These are phyloP conservation scores for Oncopodura yosiiana DNA, from an alignment of 1,140 invertebrate genomes.

Conservation along the genomic window DNA sequence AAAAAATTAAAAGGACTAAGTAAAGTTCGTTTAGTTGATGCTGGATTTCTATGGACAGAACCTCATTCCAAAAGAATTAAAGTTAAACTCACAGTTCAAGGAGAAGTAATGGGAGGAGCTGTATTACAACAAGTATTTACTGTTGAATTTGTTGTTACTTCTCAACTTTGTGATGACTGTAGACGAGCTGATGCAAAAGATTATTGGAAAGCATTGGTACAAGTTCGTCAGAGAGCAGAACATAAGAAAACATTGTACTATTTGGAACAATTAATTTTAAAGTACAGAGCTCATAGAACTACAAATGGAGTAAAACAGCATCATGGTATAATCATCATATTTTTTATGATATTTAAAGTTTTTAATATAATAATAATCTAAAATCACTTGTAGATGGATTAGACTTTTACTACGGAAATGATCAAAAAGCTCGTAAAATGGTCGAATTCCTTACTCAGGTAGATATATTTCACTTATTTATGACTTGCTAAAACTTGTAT, in stretches of 20 bases:
- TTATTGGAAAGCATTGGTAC: slow-evolving; percentile 87
- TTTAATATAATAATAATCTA: not conserved
- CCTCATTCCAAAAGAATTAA: slow-evolving; percentile 97
- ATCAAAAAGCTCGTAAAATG: slow-evolving; percentile 87
- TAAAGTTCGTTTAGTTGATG: slow-evolving; percentile 84
- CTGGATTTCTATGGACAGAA: slow-evolving; percentile 97
- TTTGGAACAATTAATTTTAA: slow-evolving; percentile 93
- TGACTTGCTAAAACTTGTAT: too few species aligned
- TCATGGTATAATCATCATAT: slow-evolving; percentile 52
- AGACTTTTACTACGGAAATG: slow-evolving; percentile 88
- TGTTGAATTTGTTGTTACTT: slow-evolving; percentile 81
- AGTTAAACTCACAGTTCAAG: slow-evolving; percentile 93
- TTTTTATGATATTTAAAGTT: slow-evolving; percentile 10
- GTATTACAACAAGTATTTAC: slow-evolving; percentile 83
- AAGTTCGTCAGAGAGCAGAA: slow-evolving; percentile 73
- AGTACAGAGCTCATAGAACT: slow-evolving; percentile 84
- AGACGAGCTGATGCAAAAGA: slow-evolving; percentile 94
- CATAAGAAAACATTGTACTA: slow-evolving; percentile 99
- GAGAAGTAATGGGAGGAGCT: slow-evolving; percentile 75
- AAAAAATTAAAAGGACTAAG: slow-evolving; percentile 88
- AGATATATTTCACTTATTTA: too few species aligned
- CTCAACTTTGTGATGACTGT: slow-evolving; percentile 97
- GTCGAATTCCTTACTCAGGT: slow-evolving; percentile 84
- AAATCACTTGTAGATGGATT: slow-evolving; percentile 65
- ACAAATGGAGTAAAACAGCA: slow-evolving; percentile 88